Evolutionary conservation across 2,113 vertebrate species (phyloP), one percentile per base, ranked within the genome.

Genomic region (Entelurus aequoreus): DNA sequence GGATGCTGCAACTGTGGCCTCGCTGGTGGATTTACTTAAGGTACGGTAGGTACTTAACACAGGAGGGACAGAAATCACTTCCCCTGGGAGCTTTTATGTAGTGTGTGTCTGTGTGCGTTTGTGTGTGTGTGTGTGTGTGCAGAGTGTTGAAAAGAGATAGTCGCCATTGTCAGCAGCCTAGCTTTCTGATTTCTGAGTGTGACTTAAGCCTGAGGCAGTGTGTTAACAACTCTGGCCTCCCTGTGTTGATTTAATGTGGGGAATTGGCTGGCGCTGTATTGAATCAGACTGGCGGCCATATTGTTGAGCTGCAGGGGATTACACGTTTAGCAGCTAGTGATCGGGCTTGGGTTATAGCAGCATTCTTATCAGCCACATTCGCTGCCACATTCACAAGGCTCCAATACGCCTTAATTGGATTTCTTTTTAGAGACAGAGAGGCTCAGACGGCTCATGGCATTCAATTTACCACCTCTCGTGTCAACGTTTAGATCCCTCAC

Each of bases 331-430:
- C 82, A 88, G 90, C 93, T 85, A 93, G 93, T 92, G 94, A 93
- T 95, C 93, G 88, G 88, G 89, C 89, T 90, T 89, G 83, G 83
- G 91, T 88, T 88, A 87, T 55, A 78, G 57, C 89, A 88, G 71
- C 67, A 72, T 91, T 90, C 96, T 99, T 99, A 99, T 99, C 97
- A 94, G 92, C 75, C 58, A 91, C 92, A 90, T 93, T 93, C 93
- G 92, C 92, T 92, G 92, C 93, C 93, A 94, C 94, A 98, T 99
- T 98, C 95, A 99, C 93, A 96, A 92, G 89, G 90, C 93, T 94
- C 94, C 98, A 98, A 98, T 94, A 94, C 95, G 93, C 93, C 95
- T 98, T 99, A 99, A 99, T 99, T 99, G 95, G 97, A 98, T 99
- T 99, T 98, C 93, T 94, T 93, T 94, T 88, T 86, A 93, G 93